Evolutionary conservation across 2,888 invertebrate species (phyloP).

Genomic region (Epinotia ramella): DNA sequence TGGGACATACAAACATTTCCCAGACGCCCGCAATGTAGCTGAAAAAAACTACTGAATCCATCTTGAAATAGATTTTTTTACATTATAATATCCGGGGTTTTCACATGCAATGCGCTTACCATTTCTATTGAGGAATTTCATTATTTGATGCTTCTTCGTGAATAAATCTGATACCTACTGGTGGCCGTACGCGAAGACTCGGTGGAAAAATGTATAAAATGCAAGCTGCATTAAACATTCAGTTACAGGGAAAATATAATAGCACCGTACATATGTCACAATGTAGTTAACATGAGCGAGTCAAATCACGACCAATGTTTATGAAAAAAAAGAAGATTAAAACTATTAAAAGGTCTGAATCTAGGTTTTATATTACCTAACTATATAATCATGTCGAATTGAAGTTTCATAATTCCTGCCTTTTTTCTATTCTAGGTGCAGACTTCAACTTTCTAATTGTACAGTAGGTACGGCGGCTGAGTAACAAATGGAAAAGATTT

Average conservation of each 20-base stretch:
- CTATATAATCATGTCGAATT: neutral
- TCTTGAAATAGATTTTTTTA: slow-evolving; percentile 29
- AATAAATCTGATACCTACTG: no score
- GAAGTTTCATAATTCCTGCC: neutral
- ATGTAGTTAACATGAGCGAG: no score
- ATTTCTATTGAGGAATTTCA: slow-evolving; percentile 36
- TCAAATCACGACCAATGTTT: no score
- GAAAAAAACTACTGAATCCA: slow-evolving; percentile 29
- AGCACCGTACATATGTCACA: no score
- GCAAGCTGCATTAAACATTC: no score
- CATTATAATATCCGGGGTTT: slow-evolving; percentile 30
- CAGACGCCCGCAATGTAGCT: slow-evolving; percentile 17
- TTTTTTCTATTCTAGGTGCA: slow-evolving; percentile 25
- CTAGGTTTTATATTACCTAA: neutral
- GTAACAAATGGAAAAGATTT: slow-evolving; percentile 51
- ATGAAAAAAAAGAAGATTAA: no score
- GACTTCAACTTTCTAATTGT: slow-evolving; percentile 45
- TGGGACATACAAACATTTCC: slow-evolving; percentile 8
- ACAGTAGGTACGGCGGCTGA: slow-evolving; percentile 33
- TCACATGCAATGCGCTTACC: slow-evolving; percentile 20
- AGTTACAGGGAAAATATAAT: no score
- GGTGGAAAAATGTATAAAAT: no score
- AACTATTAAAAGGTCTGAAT: no score
- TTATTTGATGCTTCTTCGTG: slow-evolving; percentile 12
- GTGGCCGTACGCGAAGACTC: no score